phyloP scores from a whole-genome alignment of 2,113 vertebrate species.

The Myocastor coypus region DNA sequence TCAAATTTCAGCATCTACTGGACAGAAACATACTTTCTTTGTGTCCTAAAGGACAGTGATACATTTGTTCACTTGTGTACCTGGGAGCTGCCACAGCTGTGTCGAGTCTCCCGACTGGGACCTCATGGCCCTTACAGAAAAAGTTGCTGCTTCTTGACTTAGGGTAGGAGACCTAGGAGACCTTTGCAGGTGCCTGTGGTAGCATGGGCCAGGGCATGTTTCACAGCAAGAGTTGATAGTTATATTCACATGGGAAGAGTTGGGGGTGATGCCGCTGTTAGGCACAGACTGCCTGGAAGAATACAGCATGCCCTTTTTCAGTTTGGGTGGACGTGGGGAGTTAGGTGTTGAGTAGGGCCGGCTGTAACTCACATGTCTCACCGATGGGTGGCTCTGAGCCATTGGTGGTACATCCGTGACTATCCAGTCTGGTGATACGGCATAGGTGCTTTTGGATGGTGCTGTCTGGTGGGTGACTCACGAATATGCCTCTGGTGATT shows the following conservation, averaged over 20 bases:
- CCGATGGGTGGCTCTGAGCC: neutral
- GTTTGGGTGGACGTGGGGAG: neutral
- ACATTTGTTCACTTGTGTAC: neutral
- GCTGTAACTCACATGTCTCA: neutral
- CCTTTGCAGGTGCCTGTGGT: neutral
- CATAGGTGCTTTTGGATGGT: neutral
- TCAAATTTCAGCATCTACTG: neutral
- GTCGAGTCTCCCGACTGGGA: neutral
- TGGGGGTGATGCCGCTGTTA: rapidly evolving
- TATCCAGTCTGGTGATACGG: neutral
- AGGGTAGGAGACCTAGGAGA: neutral
- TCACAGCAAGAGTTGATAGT: neutral
- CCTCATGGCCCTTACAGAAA: neutral
- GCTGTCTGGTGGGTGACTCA: neutral
- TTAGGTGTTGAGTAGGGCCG: neutral
- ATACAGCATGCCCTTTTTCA: neutral
- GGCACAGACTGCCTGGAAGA: neutral
- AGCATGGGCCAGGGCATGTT: neutral
- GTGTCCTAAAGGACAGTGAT: neutral
- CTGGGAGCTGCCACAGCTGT: neutral
- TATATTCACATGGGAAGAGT: neutral
- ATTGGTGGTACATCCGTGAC: neutral
- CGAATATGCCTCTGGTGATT: neutral
- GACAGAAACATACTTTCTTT: neutral
- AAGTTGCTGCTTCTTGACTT: neutral